Evolutionary conservation across 2,113 vertebrate species (phyloP).

Genomic region (Colaptes auratus): DNA sequence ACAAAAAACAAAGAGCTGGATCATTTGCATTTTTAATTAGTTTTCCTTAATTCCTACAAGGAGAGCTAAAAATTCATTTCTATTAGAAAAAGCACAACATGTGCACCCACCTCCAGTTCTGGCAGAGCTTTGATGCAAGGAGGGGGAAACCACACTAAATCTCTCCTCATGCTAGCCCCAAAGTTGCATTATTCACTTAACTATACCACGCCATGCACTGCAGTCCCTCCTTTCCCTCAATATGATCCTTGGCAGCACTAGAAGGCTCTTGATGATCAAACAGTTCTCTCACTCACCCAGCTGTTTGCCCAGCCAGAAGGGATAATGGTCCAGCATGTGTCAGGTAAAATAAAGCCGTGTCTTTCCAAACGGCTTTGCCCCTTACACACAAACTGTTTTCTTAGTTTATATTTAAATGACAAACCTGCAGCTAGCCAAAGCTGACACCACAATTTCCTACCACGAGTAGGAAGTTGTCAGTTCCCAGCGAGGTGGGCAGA

Average conservation of each 20-base stretch:
- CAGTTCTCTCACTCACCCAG: neutral
- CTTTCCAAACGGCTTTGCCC: conserved; percentile 60
- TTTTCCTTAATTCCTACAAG: neutral
- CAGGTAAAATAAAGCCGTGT: neutral
- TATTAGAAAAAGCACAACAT: neutral
- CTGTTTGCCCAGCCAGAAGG: neutral
- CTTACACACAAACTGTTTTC: neutral
- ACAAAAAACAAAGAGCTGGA: neutral
- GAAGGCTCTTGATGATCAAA: neutral
- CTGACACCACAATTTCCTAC: conserved; percentile 28
- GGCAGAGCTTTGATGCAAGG: neutral
- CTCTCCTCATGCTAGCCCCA: neutral
- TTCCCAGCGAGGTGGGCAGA: conserved; percentile 19
- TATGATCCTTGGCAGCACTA: neutral
- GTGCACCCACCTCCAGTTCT: neutral
- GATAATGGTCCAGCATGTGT: neutral
- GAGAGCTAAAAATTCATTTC: neutral
- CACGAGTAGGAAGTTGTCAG: conserved; percentile 69
- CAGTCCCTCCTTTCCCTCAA: neutral
- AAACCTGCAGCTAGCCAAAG: conserved; percentile 26
- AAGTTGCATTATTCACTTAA: neutral
- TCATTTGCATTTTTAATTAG: neutral
- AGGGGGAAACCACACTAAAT: neutral
- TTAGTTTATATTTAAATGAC: conserved; percentile 28
- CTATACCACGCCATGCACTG: neutral